Conservation (phyloP, 2,888 invertebrate genomes). For the Pollenia amentaria region DNA sequence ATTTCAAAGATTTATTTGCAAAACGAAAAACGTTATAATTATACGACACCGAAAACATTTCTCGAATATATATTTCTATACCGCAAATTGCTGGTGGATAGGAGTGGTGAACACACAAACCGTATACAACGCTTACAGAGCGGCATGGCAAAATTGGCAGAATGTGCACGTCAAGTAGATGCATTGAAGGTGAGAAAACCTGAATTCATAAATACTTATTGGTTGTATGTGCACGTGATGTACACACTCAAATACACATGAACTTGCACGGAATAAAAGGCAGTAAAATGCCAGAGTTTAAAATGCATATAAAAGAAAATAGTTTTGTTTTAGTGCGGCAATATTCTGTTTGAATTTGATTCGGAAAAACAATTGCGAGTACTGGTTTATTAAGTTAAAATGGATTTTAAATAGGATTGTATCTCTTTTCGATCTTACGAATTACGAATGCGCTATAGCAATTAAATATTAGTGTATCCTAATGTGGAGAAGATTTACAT, state of each 20-base stretch:
- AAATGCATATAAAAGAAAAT: not conserved
- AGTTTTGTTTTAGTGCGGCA: constrained; percentile 24
- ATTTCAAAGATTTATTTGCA: constrained; percentile 92
- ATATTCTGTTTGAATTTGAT: not conserved
- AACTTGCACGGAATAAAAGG: not conserved
- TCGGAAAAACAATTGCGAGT: not conserved
- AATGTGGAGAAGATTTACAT: too few relatives aligned
- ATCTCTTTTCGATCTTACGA: too few relatives aligned
- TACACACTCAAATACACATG: not conserved
- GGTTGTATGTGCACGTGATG: constrained; percentile 2
- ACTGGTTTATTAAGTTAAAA: not conserved
- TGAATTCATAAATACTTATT: constrained; percentile 56
- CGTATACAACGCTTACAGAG: constrained; percentile 94
- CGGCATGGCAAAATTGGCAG: constrained; percentile 94
- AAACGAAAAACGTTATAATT: constrained; percentile 96
- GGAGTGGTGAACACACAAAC: constrained; percentile 89
- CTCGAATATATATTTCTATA: constrained; percentile 96
- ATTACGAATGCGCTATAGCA: too few relatives aligned
- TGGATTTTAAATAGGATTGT: too few relatives aligned
- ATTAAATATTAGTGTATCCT: too few relatives aligned
- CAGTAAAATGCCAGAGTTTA: constrained; percentile 2
- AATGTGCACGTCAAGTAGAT: constrained; percentile 94
- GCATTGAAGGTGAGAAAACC: constrained; percentile 88
- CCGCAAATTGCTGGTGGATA: constrained; percentile 89
- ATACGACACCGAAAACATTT: constrained; percentile 99